Percentiles rank a stretch among this genome's conserved stretches.
These are phyloP conservation scores for Cephus pygmeus DNA, from an alignment of 2,888 invertebrate species.

Conservation along the genomic window DNA sequence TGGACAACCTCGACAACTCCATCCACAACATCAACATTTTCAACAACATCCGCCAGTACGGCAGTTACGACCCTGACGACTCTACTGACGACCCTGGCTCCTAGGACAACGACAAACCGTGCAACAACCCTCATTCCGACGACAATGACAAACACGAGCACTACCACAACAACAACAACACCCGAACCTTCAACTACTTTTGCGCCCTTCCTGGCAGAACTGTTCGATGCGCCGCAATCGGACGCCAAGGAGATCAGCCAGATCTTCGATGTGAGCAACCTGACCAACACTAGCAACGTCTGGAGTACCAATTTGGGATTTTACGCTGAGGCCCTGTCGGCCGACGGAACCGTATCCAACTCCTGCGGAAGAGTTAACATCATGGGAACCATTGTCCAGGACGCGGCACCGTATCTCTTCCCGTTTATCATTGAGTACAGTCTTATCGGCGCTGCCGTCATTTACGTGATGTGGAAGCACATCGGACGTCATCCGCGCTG, in stretches of 20 bases:
- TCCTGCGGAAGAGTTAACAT: conserved; percentile 87
- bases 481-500: conserved; percentile 89
- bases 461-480: conserved; percentile 97
- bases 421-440: conserved; percentile 97
- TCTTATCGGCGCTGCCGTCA: conserved; percentile 92
- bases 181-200: conserved; percentile 68
- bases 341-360: conserved; percentile 54
- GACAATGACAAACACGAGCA: conserved; percentile 66
- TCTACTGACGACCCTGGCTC: conserved; percentile 52
- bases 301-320: conserved; percentile 45
- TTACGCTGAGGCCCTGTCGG: conserved; percentile 56
- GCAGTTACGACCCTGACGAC: conserved; percentile 47
- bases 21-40: conserved; percentile 60
- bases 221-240: conserved; percentile 47
- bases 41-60: conserved; percentile 48
- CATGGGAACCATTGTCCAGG: conserved; percentile 92
- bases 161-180: conserved; percentile 63
- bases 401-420: conserved; percentile 93
- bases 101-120: conserved; percentile 56
- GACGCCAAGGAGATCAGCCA: conserved; percentile 50
- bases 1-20: conserved; percentile 68
- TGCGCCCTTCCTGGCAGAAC: conserved; percentile 67
- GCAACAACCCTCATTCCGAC: conserved; percentile 64
- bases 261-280: conserved; percentile 64
- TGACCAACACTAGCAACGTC: conserved; percentile 55